These are phyloP conservation scores for Euleptes europaea DNA, from an alignment of 2,113 vertebrate species.

Conservation along the genomic window DNA sequence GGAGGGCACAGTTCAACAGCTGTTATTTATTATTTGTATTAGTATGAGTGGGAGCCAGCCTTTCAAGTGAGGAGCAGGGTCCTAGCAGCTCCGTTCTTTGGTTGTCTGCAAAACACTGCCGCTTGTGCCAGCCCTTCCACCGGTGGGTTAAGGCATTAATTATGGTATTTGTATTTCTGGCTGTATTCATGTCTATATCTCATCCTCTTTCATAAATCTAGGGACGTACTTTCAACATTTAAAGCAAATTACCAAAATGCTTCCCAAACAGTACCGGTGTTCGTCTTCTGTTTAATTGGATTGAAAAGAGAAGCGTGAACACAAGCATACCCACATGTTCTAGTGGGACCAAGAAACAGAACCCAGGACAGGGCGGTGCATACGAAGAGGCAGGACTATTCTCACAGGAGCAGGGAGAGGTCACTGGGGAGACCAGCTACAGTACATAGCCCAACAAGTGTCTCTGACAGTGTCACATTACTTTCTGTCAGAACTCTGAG, in stretches of 20 bases:
- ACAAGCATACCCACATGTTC: background rate
- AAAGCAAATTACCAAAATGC: background rate
- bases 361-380: background rate
- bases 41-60: background rate
- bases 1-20: conserved; percentile 2
- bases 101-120: background rate
- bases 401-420: no score
- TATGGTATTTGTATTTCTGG: background rate
- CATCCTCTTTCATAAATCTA: background rate
- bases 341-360: background rate
- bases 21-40: background rate
- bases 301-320: background rate
- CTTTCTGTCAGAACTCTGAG: background rate
- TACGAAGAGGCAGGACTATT: background rate
- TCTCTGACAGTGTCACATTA: background rate
- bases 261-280: no score
- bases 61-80: background rate
- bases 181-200: background rate
- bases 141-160: background rate
- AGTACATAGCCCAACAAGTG: background rate
- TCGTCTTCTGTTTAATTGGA: no score
- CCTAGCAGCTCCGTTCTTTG: background rate
- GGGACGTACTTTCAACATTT: background rate
- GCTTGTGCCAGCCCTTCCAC: background rate
- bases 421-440: background rate